Evolutionary conservation across 2,113 vertebrate species (phyloP), one percentile per base, ranked within the genome.

Genomic region (Clinocottus analis): DNA sequence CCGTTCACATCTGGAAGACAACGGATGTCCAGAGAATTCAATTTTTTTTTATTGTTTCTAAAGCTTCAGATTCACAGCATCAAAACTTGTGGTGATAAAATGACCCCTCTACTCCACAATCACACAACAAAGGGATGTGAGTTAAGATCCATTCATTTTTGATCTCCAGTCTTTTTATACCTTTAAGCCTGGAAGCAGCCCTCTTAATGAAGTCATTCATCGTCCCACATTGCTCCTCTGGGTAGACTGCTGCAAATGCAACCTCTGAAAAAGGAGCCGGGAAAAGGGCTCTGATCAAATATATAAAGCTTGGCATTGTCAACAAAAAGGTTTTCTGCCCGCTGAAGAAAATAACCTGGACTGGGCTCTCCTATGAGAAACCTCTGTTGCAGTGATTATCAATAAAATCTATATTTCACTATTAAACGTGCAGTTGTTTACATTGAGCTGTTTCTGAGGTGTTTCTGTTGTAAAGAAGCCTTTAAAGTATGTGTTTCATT

Each of bases 151-250:
- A 45, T 66, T 78, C 25, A 53, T 29, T 41, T 53, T 29, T 35
- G 31, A 43, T 41, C 19, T 45, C 7, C 49, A 55, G 58, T 41
- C 25, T 72, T 43, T 27, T 0, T 67, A 13, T 67, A 71, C 14
- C 1, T 1, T 60, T 43, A 37, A 2, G 61, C 62, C 53, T 33
- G 23, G 43, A 66, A 66, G 56, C 41, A 41, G 4, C 35, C 0
- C 2, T 51, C 47, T 29, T 62, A 61, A 76, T 81, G 17, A 84
- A 0, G 51, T 66, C 60, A 65, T 74, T 82, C 27, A 66, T 77
- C 27, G 25, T 39, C 58, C 58, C n/a, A 19, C 47, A 37, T n/a
- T 47, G 29, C 0, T 72, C 49, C 10, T 16, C 41, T 47, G 5
- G 35, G 55, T 2, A n/a, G 58, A 51, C 31, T 29, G n/a, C 61